Percentiles rank a stretch among this genome's conserved stretches.
Conservation (phyloP, 2,113 vertebrate genomes). For the Atlantisia rogersi region DNA sequence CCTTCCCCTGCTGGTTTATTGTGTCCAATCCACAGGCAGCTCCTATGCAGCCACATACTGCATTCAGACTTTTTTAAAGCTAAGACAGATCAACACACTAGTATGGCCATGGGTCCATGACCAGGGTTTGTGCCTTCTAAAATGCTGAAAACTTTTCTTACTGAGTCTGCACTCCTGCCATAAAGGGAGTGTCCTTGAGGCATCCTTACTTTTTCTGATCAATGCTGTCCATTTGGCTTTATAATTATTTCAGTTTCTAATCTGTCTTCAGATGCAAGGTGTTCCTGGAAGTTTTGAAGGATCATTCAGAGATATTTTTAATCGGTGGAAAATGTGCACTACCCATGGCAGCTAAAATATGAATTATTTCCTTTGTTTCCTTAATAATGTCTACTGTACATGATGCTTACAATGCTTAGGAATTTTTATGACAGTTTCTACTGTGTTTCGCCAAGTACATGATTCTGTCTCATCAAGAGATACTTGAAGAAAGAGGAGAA, state of each 20-base stretch:
- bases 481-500: background rate
- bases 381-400: background rate
- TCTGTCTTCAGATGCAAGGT: background rate
- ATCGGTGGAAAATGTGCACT: background rate
- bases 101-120: background rate
- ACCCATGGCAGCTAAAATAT: background rate
- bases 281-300: background rate
- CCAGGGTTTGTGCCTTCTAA: background rate
- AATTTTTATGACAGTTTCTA: background rate
- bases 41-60: background rate
- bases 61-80: slow-evolving; percentile 12
- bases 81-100: slow-evolving; percentile 14
- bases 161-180: background rate
- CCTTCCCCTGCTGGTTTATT: slow-evolving; percentile 39
- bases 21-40: slow-evolving; percentile 33
- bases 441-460: background rate
- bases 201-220: background rate
- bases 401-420: background rate
- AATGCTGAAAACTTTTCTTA: background rate
- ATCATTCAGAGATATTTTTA: background rate
- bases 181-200: background rate
- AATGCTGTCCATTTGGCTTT: background rate
- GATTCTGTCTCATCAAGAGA: background rate
- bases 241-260: background rate
- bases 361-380: background rate